Percentiles rank a stretch among this genome's conserved stretches.
These are phyloP conservation scores for Orthosia gracilis DNA, from an alignment of 2,888 invertebrate species.

Conservation along the genomic window DNA sequence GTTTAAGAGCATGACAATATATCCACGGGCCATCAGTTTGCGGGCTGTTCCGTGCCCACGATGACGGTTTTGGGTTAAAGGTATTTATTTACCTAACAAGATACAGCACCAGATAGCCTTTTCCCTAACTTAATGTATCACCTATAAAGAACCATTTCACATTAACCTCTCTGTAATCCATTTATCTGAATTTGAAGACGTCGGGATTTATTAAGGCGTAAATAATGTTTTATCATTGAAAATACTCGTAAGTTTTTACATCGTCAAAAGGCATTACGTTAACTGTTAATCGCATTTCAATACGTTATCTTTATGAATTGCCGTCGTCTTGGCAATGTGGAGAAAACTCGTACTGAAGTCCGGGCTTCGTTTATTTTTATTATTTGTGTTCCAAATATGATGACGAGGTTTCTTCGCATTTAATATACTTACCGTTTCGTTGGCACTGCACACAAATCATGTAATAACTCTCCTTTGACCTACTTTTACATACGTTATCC, in stretches of 20 bases:
- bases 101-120: constrained; percentile 78
- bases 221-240: constrained; percentile 81
- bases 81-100: constrained; percentile 86
- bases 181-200: constrained; percentile 70
- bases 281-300: constrained; percentile 83
- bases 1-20: constrained; percentile 67
- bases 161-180: constrained; percentile 70
- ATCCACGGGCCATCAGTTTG: constrained; percentile 73
- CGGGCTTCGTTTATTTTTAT: constrained; percentile 77
- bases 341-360: constrained; percentile 77
- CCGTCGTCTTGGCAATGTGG: constrained; percentile 74
- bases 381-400: constrained; percentile 76
- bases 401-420: constrained; percentile 69
- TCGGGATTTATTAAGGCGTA: constrained; percentile 81
- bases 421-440: constrained; percentile 47
- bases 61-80: constrained; percentile 84
- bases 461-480: constrained; percentile 55
- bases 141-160: constrained; percentile 74
- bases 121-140: constrained; percentile 75
- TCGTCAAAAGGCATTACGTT: constrained; percentile 82
- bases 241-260: constrained; percentile 76
- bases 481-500: constrained; percentile 49
- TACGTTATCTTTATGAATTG: constrained; percentile 83
- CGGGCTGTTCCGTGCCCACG: constrained; percentile 75
- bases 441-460: constrained; percentile 50